Evolutionary conservation across 2,113 vertebrate species (phyloP).

Genomic region (Python bivittatus): DNA sequence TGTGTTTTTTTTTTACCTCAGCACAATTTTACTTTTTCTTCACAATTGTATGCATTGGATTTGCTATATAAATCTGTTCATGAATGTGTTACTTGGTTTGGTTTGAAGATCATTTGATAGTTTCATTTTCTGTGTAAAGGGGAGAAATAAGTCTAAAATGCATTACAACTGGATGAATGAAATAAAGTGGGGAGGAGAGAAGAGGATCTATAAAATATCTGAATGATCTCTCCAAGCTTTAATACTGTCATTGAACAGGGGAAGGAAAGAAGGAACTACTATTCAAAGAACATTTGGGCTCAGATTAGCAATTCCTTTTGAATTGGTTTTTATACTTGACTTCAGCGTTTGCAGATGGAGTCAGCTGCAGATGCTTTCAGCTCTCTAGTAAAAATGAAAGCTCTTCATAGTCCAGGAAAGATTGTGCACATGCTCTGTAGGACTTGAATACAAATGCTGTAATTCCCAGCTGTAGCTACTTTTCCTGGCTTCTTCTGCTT

Average conservation of each 20-base stretch:
- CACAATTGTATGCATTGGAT: background rate
- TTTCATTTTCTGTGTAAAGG: background rate
- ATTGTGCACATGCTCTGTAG: background rate
- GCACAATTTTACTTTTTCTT: background rate
- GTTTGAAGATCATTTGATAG: background rate
- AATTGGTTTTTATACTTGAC: background rate
- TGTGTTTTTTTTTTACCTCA: slow-evolving; percentile 4
- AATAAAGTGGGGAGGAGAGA: background rate
- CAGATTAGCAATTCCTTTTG: background rate
- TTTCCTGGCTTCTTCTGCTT: background rate
- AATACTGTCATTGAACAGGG: background rate
- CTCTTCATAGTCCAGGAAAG: background rate
- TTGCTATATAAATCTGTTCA: background rate
- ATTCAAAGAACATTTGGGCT: background rate
- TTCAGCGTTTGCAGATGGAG: background rate
- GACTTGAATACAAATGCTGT: background rate
- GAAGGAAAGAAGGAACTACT: background rate
- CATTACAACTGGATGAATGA: slow-evolving; percentile 1
- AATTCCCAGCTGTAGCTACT: background rate
- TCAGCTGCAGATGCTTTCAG: background rate
- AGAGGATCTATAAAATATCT: background rate
- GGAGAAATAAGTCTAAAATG: background rate
- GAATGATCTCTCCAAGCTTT: background rate
- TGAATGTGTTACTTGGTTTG: background rate
- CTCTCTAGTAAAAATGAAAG: background rate